A percentile compares a stretch with the other conserved stretches of the same genome.
These are phyloP conservation scores for Ephestia elutella DNA, from an alignment of 1,140 invertebrate species.

Conservation along the genomic window DNA sequence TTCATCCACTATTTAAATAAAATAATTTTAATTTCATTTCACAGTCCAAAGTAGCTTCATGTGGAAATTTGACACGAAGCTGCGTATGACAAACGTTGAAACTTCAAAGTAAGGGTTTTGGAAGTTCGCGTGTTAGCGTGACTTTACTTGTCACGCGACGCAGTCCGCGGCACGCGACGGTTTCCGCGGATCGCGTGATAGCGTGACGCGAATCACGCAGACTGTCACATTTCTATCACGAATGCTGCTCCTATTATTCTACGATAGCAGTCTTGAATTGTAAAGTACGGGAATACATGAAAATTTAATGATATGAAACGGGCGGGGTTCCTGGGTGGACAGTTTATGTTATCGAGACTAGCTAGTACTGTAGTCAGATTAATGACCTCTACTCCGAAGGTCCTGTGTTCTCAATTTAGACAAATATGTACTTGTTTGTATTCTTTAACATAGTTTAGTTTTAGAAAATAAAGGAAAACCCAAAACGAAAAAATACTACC, in stretches of 20 bases:
- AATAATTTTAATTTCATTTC: too few species aligned
- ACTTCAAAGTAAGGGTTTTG: not conserved
- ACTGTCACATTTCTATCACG: slow-evolving; percentile 29
- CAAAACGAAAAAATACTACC: too few species aligned
- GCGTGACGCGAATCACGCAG: slow-evolving; percentile 35
- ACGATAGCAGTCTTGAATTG: slow-evolving; percentile 5
- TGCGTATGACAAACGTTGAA: too few species aligned
- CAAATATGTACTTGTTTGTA: too few species aligned
- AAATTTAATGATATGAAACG: not conserved
- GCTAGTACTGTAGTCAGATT: not conserved
- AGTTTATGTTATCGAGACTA: not conserved
- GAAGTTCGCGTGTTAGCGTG: slow-evolving; percentile 12
- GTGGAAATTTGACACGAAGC: too few species aligned
- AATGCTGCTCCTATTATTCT: slow-evolving; percentile 18
- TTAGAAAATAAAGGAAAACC: too few species aligned
- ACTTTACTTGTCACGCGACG: not conserved
- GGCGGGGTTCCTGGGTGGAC: not conserved
- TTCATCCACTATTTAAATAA: too few species aligned
- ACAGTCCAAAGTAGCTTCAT: too few species aligned
- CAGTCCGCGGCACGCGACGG: slow-evolving; percentile 11
- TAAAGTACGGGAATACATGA: not conserved
- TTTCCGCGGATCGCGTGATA: slow-evolving; percentile 28
- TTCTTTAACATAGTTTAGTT: too few species aligned
- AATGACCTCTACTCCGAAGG: not conserved
- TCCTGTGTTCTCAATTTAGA: too few species aligned